Percentiles rank a stretch among this genome's conserved stretches.
Conservation (phyloP, 2,888 invertebrate genomes). For the Polydrusus pterygomalis region DNA sequence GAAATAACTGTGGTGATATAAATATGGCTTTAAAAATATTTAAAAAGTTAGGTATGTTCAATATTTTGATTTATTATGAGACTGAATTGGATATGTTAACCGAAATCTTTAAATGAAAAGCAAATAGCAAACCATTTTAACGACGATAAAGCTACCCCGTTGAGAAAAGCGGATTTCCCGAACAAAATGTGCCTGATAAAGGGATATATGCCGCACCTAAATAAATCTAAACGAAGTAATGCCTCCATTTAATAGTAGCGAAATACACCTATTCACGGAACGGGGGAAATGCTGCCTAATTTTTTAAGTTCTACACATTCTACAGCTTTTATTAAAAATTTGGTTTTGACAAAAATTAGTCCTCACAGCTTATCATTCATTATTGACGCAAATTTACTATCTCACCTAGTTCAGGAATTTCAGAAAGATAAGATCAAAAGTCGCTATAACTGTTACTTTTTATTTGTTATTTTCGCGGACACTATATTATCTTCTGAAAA, state of each 20-base stretch:
- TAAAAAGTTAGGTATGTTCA: too few species aligned
- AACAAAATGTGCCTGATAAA: constrained; percentile 25
- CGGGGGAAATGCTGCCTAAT: constrained; percentile 21
- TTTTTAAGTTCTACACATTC: not conserved
- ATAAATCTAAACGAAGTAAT: constrained; percentile 53
- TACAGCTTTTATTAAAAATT: not conserved
- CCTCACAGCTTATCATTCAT: too few species aligned
- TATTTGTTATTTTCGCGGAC: too few species aligned
- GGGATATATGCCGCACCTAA: constrained; percentile 45
- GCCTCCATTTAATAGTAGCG: constrained; percentile 44
- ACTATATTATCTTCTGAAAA: too few species aligned
- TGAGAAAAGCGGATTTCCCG: constrained; percentile 46
- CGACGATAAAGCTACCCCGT: constrained; percentile 20
- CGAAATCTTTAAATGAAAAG: constrained; percentile 2
- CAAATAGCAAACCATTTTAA: constrained; percentile 29
- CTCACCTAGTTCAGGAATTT: too few species aligned
- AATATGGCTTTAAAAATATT: too few species aligned
- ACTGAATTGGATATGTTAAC: not conserved
- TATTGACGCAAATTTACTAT: too few species aligned
- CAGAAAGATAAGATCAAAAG: too few species aligned
- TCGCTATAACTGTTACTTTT: too few species aligned
- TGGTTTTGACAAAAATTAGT: not conserved
- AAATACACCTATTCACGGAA: constrained; percentile 44
- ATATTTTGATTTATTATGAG: too few species aligned
- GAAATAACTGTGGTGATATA: too few species aligned